Conservation (phyloP, 2,888 invertebrate species). For the Aphrophora alni region DNA sequence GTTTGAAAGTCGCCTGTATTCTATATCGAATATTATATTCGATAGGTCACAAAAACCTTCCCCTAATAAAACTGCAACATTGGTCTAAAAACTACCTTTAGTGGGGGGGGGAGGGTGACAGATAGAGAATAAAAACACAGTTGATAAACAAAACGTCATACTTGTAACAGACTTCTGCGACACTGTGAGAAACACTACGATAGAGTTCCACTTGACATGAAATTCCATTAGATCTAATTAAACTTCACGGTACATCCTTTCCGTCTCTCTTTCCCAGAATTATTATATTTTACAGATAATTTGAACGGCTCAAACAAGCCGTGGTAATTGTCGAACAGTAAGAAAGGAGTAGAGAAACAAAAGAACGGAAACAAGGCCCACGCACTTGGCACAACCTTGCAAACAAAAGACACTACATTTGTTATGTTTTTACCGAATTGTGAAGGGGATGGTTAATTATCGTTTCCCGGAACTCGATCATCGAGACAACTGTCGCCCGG, state of each 20-base stretch:
- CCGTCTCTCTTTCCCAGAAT: neutral
- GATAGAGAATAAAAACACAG: too few species aligned
- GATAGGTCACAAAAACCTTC: too few species aligned
- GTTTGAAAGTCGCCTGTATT: too few species aligned
- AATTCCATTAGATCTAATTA: neutral
- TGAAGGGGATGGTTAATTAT: neutral
- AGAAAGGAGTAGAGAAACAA: neutral
- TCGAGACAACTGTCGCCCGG: neutral
- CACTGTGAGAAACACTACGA: too few species aligned
- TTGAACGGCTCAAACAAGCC: neutral
- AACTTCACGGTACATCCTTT: neutral
- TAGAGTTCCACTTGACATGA: neutral
- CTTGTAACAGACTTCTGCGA: too few species aligned
- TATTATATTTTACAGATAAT: constrained; percentile 9
- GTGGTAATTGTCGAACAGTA: neutral
- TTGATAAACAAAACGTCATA: too few species aligned
- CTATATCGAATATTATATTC: too few species aligned
- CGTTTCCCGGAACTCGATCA: neutral
- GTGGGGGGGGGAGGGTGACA: too few species aligned
- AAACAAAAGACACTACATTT: neutral
- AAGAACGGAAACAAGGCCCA: neutral
- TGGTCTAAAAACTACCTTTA: too few species aligned
- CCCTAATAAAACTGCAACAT: too few species aligned
- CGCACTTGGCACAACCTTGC: neutral
- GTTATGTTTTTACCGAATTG: neutral